A percentile compares a stretch with the other conserved stretches of the same genome.
Conservation (phyloP, 2,113 vertebrate species). For the Tapirus terrestris region DNA sequence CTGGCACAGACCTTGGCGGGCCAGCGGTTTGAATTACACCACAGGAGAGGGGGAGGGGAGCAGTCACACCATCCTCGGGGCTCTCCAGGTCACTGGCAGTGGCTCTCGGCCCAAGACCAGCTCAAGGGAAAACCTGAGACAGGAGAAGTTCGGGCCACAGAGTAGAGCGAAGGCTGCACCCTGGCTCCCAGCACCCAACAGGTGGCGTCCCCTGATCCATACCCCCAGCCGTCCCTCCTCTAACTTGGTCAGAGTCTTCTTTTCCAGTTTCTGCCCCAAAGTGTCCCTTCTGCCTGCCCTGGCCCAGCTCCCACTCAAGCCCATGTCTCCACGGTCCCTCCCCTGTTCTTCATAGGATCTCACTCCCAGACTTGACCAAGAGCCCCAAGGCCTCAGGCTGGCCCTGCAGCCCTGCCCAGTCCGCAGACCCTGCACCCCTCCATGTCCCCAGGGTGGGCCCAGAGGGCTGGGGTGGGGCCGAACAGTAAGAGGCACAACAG, state of each 20-base stretch:
- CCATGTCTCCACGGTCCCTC: background rate
- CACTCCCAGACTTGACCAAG: background rate
- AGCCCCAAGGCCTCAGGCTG: background rate
- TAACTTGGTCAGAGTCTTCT: background rate
- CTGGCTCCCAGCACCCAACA: background rate
- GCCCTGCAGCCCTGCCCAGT: background rate
- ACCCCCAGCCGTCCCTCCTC: background rate
- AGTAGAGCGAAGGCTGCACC: background rate
- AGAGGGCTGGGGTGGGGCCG: background rate
- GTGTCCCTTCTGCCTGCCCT: background rate
- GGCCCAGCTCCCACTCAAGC: background rate
- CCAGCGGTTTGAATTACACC: slow-evolving; percentile 59
- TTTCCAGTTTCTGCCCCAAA: background rate
- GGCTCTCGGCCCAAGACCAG: slow-evolving; percentile 1
- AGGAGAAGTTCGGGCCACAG: background rate
- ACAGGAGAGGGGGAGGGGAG: background rate
- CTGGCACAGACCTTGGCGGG: background rate
- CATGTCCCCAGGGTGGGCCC: background rate
- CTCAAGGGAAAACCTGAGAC: slow-evolving; percentile 64
- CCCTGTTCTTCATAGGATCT: background rate
- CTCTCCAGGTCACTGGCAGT: slow-evolving; percentile 68
- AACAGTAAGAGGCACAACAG: background rate
- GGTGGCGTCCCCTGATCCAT: background rate
- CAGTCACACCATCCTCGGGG: slow-evolving; percentile 28
- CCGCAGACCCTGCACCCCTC: background rate